These are phyloP conservation scores for Teleogryllus occipitalis DNA, from an alignment of 1,140 invertebrate species.

Conservation along the genomic window DNA sequence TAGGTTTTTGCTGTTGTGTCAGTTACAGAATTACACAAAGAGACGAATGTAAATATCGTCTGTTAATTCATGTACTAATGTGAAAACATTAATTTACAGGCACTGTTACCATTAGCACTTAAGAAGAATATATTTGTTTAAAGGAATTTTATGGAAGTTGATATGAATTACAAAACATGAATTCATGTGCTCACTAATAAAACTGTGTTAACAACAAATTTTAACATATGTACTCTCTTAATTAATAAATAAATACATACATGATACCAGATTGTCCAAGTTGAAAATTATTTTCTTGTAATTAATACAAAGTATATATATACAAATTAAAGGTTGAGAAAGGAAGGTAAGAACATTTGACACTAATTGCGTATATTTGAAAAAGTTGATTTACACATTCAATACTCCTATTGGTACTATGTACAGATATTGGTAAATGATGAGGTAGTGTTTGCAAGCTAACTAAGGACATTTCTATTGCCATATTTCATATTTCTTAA, in stretches of 20 bases:
- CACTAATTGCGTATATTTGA: too few species aligned
- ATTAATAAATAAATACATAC: not conserved
- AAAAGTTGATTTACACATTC: too few species aligned
- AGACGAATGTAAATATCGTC: not conserved
- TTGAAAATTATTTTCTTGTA: too few species aligned
- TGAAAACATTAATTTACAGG: not conserved
- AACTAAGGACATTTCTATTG: too few species aligned
- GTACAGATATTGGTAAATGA: too few species aligned
- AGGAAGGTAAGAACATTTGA: too few species aligned
- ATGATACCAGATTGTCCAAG: too few species aligned
- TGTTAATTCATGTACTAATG: not conserved
- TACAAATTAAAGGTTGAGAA: too few species aligned
- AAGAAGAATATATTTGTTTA: slow-evolving; percentile 6
- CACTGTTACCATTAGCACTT: slow-evolving; percentile 4
- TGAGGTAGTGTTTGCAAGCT: too few species aligned
- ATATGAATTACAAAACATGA: not conserved
- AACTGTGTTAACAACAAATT: not conserved
- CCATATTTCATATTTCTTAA: too few species aligned
- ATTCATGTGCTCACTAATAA: slow-evolving; percentile 2
- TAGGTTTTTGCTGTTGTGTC: not conserved
- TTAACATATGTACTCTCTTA: not conserved
- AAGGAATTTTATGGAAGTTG: not conserved
- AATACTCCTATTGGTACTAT: too few species aligned
- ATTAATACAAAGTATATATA: too few species aligned
- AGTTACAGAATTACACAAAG: not conserved